Conservation (phyloP, 1,140 invertebrate genomes). For the Maconellicoccus hirsutus region DNA sequence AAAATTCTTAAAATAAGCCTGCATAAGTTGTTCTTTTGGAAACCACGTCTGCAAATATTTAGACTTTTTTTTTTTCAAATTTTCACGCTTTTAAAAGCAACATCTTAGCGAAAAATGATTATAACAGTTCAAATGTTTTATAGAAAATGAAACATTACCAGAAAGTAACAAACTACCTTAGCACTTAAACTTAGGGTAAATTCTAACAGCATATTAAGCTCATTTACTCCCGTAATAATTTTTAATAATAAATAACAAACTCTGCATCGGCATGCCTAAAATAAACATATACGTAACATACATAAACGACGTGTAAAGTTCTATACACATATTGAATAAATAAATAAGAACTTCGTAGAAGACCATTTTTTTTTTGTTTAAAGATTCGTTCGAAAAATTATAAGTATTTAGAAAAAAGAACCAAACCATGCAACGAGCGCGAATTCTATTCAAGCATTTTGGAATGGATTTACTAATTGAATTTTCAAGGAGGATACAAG, state of each 20-base stretch:
- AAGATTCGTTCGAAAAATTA: neutral
- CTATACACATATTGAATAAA: neutral
- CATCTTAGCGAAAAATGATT: too few species aligned
- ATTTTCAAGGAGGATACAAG: too few species aligned
- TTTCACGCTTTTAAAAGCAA: too few species aligned
- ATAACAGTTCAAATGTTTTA: slow-evolving; percentile 15
- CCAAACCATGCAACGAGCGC: neutral
- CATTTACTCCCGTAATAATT: slow-evolving; percentile 15
- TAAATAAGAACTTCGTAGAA: neutral
- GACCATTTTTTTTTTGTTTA: neutral
- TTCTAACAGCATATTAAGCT: slow-evolving; percentile 18
- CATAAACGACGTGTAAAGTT: slow-evolving; percentile 4
- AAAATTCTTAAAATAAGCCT: too few species aligned
- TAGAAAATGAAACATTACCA: slow-evolving; percentile 21
- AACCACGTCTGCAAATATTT: too few species aligned
- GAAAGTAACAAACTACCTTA: slow-evolving; percentile 22
- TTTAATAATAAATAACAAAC: slow-evolving; percentile 22
- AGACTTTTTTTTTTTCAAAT: too few species aligned
- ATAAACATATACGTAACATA: slow-evolving; percentile 6
- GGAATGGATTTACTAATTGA: neutral
- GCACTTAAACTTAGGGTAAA: slow-evolving; percentile 14
- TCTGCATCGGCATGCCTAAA: slow-evolving; percentile 20
- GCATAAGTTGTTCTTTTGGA: too few species aligned
- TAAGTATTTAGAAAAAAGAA: neutral
- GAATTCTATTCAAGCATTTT: neutral